Conservation (phyloP, 1,140 invertebrate genomes). For the Hycleus cichorii region DNA sequence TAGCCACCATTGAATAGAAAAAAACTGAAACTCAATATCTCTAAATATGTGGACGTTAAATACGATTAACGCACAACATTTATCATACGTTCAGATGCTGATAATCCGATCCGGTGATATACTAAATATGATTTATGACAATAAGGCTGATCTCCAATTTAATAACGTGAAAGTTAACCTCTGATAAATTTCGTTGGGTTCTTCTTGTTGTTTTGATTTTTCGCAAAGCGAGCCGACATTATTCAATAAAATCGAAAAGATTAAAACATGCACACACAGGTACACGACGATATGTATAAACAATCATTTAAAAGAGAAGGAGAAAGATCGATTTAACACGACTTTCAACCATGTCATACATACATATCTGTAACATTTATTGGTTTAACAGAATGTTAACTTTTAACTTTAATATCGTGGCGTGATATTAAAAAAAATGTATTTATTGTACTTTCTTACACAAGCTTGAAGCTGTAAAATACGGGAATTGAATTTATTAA, state of each 20-base stretch:
- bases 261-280: constrained; percentile 7
- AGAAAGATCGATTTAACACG: no score
- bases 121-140: constrained; percentile 17
- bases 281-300: not conserved
- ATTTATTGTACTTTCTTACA: no score
- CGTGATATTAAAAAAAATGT: no score
- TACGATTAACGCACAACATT: constrained; percentile 10
- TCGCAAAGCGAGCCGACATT: constrained; percentile 7
- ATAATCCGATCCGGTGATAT: constrained; percentile 15
- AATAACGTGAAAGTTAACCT: constrained; percentile 16
- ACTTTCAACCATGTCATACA: no score
- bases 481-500: no score
- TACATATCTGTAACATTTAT: no score
- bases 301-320: no score
- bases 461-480: no score
- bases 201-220: constrained; percentile 1
- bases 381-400: no score
- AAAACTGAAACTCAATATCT: constrained; percentile 10
- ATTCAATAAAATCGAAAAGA: constrained; percentile 11
- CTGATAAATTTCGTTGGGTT: constrained; percentile 5
- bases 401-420: no score
- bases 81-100: constrained; percentile 10
- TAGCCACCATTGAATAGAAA: constrained; percentile 1
- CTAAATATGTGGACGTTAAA: constrained; percentile 8
- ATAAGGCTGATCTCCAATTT: constrained; percentile 10